These are phyloP conservation scores for Cebus imitator DNA, from an alignment of 2,113 vertebrate genomes.

Conservation along the genomic window DNA sequence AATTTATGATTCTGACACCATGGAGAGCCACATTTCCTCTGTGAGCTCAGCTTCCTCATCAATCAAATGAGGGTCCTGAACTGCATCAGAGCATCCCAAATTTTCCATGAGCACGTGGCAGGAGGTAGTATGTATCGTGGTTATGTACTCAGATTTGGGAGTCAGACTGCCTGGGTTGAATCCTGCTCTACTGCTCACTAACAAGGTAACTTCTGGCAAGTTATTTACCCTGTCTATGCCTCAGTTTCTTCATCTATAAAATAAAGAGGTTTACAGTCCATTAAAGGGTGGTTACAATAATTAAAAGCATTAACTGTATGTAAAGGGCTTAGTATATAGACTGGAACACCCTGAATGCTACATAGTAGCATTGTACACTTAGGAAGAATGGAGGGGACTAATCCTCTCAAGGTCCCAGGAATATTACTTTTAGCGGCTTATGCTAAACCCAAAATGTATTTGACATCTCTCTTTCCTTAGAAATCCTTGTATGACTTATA, in stretches of 20 bases:
- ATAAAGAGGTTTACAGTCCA: neutral
- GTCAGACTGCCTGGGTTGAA: neutral
- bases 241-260: neutral
- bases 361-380: neutral
- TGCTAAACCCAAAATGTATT: neutral
- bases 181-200: neutral
- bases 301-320: neutral
- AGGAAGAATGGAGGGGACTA: neutral
- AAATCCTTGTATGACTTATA: neutral
- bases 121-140: neutral
- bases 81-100: neutral
- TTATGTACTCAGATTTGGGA: neutral
- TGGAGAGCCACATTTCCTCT: neutral
- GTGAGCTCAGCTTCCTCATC: neutral
- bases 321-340: neutral
- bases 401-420: neutral
- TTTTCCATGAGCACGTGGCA: neutral
- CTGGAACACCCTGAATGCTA: neutral
- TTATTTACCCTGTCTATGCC: neutral
- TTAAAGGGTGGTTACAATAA: neutral
- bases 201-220: neutral
- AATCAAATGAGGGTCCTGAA: neutral
- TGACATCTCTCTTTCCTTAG: conserved; percentile 1
- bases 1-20: neutral
- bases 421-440: neutral